Percentiles rank a stretch among this genome's conserved stretches.
These are phyloP conservation scores for Empis stercorea DNA, from an alignment of 2,888 invertebrate species.

Conservation along the genomic window DNA sequence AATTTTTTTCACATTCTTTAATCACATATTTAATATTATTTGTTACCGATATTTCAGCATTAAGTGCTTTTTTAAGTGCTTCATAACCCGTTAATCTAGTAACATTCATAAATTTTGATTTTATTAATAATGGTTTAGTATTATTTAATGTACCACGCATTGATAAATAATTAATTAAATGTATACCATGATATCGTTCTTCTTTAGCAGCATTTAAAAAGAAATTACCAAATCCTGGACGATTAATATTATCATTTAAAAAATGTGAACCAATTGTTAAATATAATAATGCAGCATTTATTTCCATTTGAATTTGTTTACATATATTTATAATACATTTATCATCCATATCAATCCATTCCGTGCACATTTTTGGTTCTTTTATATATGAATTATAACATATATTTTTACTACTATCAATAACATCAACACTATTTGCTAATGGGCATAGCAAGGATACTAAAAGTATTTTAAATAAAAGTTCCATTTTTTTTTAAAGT, in stretches of 20 bases:
- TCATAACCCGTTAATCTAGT: slow-evolving; percentile 39
- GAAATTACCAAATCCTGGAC: slow-evolving; percentile 76
- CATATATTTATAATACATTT: slow-evolving; percentile 51
- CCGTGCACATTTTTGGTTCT: slow-evolving; percentile 14
- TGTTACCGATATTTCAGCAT: slow-evolving; percentile 67
- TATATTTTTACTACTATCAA: too few relatives aligned
- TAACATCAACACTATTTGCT: too few relatives aligned
- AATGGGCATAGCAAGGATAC: too few relatives aligned
- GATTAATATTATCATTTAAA: slow-evolving; percentile 59
- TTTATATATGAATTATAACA: too few relatives aligned
- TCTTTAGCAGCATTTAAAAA: slow-evolving; percentile 76
- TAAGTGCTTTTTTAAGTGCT: slow-evolving; percentile 64
- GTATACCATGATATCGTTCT: slow-evolving; percentile 78
- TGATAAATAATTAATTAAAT: slow-evolving; percentile 73
- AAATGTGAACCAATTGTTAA: slow-evolving; percentile 80
- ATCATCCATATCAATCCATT: slow-evolving; percentile 56
- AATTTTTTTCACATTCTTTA: slow-evolving; percentile 48
- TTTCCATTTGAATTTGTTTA: slow-evolving; percentile 63
- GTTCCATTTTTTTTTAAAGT: too few relatives aligned
- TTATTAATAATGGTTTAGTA: too few relatives aligned
- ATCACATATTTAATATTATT: slow-evolving; percentile 59
- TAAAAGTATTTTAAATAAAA: too few relatives aligned
- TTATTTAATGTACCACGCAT: slow-evolving; percentile 61
- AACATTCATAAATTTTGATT: too few relatives aligned
- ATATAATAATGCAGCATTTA: slow-evolving; percentile 68